Conservation (phyloP, 2,888 invertebrate species). For the Drosophila limbata region DNA sequence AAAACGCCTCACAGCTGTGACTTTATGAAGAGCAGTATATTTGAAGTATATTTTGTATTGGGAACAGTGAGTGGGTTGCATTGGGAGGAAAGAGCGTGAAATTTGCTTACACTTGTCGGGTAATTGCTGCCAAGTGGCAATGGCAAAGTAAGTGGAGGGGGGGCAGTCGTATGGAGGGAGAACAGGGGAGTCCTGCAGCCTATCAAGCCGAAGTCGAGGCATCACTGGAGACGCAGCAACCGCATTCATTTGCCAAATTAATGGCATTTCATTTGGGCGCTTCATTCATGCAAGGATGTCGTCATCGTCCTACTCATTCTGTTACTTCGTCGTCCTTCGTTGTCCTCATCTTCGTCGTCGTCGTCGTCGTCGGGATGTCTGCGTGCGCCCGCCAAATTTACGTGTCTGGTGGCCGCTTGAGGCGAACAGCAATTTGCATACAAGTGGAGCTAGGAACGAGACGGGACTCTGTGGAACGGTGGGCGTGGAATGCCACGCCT, state of each 20-base stretch:
- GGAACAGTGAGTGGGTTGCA: neutral
- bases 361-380: conserved; percentile 57
- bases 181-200: neutral
- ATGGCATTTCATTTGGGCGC: conserved; percentile 81
- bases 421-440: conserved; percentile 66
- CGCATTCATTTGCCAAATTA: conserved; percentile 82
- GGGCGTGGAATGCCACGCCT: conserved; percentile 48
- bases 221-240: conserved; percentile 66
- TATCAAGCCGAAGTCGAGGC: conserved; percentile 25
- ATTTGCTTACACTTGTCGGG: conserved; percentile 76
- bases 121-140: conserved; percentile 76
- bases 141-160: conserved; percentile 44
- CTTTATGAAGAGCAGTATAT: conserved; percentile 15
- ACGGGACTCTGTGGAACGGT: conserved; percentile 15
- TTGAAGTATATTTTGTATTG: conserved; percentile 30
- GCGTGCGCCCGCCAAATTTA: conserved; percentile 72
- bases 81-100: conserved; percentile 47
- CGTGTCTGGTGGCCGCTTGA: conserved; percentile 75
- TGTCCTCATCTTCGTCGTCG: conserved; percentile 3
- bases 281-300: conserved; percentile 79
- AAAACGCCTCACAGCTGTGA: conserved; percentile 17
- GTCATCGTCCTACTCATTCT: conserved; percentile 47
- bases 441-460: conserved; percentile 15
- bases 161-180: neutral
- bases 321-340: neutral